These are phyloP conservation scores for Tragelaphus imberbis DNA, from an alignment of 2,113 vertebrate genomes.

Conservation along the genomic window DNA sequence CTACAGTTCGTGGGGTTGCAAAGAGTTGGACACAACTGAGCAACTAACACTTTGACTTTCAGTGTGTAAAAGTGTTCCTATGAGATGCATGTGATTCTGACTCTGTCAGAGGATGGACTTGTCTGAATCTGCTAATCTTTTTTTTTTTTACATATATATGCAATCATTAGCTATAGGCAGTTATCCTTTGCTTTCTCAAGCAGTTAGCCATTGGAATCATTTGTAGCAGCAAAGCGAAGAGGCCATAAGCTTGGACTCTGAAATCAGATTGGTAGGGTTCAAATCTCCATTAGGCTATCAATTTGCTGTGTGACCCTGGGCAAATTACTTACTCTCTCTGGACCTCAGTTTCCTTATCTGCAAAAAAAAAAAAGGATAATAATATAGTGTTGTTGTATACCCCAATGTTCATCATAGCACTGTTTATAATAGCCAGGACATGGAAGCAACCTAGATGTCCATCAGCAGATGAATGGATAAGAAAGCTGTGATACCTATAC, in stretches of 20 bases:
- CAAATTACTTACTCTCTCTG: neutral
- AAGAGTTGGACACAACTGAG: neutral
- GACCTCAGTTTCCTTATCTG: neutral
- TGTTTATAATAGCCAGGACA: no score
- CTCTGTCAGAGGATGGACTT: neutral
- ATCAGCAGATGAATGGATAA: no score
- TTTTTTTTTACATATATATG: neutral
- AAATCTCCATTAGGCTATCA: neutral
- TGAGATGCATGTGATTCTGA: neutral
- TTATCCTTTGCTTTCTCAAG: neutral
- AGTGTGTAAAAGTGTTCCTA: neutral
- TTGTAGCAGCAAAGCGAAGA: neutral
- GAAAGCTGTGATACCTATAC: no score
- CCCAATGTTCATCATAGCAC: no score
- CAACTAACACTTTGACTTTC: neutral
- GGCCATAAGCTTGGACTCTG: neutral
- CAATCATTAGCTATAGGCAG: neutral
- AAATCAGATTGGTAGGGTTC: neutral
- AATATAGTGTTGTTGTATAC: neutral
- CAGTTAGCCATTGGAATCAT: neutral
- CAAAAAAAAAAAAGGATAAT: neutral
- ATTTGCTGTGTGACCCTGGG: neutral
- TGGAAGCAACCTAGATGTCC: no score
- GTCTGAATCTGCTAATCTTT: neutral
- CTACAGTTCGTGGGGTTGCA: rapidly evolving